A percentile compares a stretch with the other conserved stretches of the same genome.
These are phyloP conservation scores for Ginglymostoma cirratum DNA, from an alignment of 2,113 vertebrate species.

Conservation along the genomic window DNA sequence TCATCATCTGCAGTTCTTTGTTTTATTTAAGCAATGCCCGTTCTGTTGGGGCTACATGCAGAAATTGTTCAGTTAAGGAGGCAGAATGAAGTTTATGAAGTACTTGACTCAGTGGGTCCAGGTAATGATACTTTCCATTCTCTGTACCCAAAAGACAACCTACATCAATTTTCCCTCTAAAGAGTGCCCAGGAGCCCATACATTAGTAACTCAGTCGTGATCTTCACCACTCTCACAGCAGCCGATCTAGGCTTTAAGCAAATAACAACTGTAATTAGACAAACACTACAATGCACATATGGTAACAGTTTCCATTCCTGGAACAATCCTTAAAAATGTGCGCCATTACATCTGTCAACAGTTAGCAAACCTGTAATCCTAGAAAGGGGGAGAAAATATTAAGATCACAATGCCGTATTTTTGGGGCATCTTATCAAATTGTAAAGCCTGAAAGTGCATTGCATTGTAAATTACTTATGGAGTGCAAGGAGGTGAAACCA, in stretches of 20 bases:
- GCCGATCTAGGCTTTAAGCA: not conserved
- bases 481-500: not conserved
- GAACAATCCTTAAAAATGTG: not conserved
- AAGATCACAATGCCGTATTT: not conserved
- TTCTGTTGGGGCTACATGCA: not conserved
- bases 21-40: not conserved
- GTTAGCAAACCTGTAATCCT: constrained; percentile 13
- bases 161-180: not conserved
- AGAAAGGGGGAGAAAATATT: constrained; percentile 11
- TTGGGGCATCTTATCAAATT: not conserved
- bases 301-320: constrained; percentile 22
- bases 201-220: not conserved
- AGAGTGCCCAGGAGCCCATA: not conserved
- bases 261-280: constrained; percentile 4
- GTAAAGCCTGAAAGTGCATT: not conserved
- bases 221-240: not conserved
- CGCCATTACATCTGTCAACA: constrained; percentile 19
- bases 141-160: not conserved
- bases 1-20: too few species aligned
- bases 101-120: not conserved
- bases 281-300: not conserved
- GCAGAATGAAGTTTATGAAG: not conserved
- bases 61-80: not conserved
- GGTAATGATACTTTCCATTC: not conserved
- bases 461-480: not conserved